Percentiles rank a stretch among this genome's conserved stretches.
Conservation (phyloP, 1,140 invertebrate genomes). For the Melipona quadrifasciata region DNA sequence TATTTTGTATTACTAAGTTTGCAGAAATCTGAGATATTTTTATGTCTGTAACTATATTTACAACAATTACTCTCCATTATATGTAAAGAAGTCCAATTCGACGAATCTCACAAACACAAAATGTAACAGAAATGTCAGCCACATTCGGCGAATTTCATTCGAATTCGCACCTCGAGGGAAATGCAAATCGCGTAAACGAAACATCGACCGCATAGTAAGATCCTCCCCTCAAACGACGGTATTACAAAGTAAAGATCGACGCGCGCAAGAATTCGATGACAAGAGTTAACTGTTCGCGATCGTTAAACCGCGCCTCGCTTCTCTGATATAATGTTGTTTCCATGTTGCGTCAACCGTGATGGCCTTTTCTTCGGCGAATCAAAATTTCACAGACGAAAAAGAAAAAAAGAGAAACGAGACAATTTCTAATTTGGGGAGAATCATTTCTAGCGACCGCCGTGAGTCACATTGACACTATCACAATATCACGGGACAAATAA, state of each 20-base stretch:
- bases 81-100: neutral
- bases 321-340: neutral
- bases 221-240: neutral
- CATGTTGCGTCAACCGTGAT: neutral
- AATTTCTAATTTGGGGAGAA: neutral
- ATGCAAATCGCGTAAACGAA: neutral
- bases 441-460: neutral
- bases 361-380: no score
- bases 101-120: neutral
- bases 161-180: neutral
- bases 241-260: neutral
- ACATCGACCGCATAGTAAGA: neutral
- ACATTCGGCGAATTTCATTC: neutral
- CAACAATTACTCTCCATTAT: no score
- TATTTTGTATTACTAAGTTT: no score
- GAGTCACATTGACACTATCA: no score
- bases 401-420: neutral
- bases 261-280: conserved; percentile 12
- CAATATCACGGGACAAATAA: no score
- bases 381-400: neutral
- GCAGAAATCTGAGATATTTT: no score
- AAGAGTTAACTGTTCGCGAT: neutral
- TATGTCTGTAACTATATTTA: no score
- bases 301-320: neutral
- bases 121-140: neutral